These are phyloP conservation scores for Pseudochirops corinnae DNA, from an alignment of 2,797 vertebrate genomes.

Conservation along the genomic window DNA sequence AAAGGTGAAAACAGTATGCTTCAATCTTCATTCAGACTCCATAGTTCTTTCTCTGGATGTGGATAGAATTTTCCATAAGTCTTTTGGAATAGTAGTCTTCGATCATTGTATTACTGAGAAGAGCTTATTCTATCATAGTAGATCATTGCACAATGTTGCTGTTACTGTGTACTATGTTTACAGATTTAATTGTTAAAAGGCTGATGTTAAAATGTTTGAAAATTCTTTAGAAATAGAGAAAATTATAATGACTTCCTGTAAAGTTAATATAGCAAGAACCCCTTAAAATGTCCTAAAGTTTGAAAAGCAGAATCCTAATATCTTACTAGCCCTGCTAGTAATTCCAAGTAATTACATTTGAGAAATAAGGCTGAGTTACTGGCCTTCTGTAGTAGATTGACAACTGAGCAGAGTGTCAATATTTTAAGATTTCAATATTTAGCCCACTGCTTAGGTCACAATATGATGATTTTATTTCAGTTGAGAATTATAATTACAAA, in stretches of 20 bases:
- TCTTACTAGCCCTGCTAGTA: neutral
- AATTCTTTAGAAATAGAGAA: neutral
- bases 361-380: neutral
- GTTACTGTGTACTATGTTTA: neutral
- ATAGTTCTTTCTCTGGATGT: too few relatives aligned
- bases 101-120: too few relatives aligned
- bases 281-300: neutral
- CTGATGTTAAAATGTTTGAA: neutral
- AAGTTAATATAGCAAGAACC: neutral
- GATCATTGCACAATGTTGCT: too few relatives aligned
- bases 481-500: neutral
- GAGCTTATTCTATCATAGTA: too few relatives aligned
- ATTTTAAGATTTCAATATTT: neutral
- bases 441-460: neutral
- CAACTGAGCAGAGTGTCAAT: neutral
- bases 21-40: too few relatives aligned
- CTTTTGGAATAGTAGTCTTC: too few relatives aligned
- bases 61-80: too few relatives aligned
- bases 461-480: neutral
- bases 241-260: neutral
- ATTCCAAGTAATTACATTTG: neutral
- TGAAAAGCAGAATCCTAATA: neutral
- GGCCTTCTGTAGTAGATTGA: neutral
- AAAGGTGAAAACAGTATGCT: too few relatives aligned
- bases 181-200: neutral